Evolutionary conservation across 2,797 vertebrate species (phyloP), one percentile per base, ranked within the genome.

Genomic region (Bradypus variegatus): DNA sequence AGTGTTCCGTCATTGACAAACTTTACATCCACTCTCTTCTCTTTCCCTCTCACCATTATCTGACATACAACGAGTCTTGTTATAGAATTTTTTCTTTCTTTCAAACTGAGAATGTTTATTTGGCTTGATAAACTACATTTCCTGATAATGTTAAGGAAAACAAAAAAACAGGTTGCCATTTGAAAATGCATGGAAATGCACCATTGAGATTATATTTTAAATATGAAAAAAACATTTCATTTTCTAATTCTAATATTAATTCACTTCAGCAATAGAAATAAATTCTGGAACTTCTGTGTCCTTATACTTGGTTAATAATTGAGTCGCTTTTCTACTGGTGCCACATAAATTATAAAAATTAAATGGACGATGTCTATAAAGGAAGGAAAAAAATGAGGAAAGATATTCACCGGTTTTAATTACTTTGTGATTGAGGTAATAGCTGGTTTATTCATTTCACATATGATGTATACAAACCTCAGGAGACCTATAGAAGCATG

Each of bases 321-420:
- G 11, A 69, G 33, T 83, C 93, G 45, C 0, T 91, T 84, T 86
- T 90, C 53, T 53, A 38, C 70, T 12, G 55, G 12, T 33, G 19
- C 11, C 48, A 88, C 19, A 88, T 86, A 81, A 72, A 25, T 21
- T 50, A 27, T 88, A 29, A 81, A 90, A 69, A 4, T 85, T 25
- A 92, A 92, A 92, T 90, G 23, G 82, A 86, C 83, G 45, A 65
- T 38, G 60, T 16, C 23, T 27, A 38, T 78, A 70, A 90, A 86
- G 29, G 53, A 41, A 72, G 84, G 48, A 60, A 65, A 70, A 87
- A 67, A n/a, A 45, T 8, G 23, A 33, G 55, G 18, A 75, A 50
- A 81, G n/a, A 48, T 31, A 86, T 41, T 55, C 23, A 33, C 70
- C 25, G 38, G 58, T 33, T 83, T 89, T 48, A 76, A 67, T 90